A percentile compares a stretch with the other conserved stretches of the same genome.
These are phyloP conservation scores for Trypoxylon attenuatum DNA, from an alignment of 2,888 invertebrate genomes.

Conservation along the genomic window DNA sequence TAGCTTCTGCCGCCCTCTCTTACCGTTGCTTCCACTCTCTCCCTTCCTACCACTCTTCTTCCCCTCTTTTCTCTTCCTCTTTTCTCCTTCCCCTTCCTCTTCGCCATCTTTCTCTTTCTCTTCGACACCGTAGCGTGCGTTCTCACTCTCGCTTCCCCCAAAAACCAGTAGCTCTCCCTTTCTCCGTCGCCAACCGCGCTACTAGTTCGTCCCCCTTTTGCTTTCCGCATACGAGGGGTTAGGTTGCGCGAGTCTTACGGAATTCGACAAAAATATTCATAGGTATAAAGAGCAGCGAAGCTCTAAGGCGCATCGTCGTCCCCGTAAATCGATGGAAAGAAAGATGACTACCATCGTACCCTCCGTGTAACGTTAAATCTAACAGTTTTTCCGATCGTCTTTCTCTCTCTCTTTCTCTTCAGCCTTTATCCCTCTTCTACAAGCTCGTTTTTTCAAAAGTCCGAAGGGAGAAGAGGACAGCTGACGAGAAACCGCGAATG, in stretches of 20 bases:
- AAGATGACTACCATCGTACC: not conserved
- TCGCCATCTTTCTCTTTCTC: not conserved
- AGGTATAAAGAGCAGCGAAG: slow-evolving; percentile 24
- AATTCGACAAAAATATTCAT: slow-evolving; percentile 33
- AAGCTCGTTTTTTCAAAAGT: not conserved
- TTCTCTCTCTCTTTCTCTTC: not conserved
- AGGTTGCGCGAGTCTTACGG: no score
- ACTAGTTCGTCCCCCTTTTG: no score
- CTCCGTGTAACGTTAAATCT: not conserved
- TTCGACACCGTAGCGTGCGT: not conserved
- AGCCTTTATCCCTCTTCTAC: not conserved
- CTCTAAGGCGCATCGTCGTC: not conserved
- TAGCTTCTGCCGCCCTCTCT: not conserved
- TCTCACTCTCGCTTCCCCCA: not conserved
- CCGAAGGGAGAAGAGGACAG: not conserved
- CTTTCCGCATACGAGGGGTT: slow-evolving; percentile 26
- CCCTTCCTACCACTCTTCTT: not conserved
- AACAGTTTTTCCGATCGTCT: no score
- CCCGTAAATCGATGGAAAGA: not conserved
- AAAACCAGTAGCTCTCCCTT: no score
- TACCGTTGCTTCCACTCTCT: not conserved
- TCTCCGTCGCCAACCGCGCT: no score
- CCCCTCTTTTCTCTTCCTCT: not conserved
- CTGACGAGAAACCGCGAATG: no score
- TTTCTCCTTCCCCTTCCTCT: not conserved